Conservation (phyloP, 2,113 vertebrate species). For the Crypturellus undulatus region DNA sequence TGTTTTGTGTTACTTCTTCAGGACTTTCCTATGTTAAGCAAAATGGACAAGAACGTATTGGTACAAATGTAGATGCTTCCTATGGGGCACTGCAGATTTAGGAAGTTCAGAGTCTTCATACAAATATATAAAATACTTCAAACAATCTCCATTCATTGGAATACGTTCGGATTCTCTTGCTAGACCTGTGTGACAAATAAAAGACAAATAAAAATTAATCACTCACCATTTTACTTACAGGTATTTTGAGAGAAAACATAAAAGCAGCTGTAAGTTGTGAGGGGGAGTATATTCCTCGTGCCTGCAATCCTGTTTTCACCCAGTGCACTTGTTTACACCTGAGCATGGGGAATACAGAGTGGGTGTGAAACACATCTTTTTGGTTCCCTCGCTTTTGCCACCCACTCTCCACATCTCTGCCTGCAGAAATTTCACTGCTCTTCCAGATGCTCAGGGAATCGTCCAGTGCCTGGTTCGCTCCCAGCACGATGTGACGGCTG, state of each 20-base stretch:
- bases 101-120: constrained; percentile 73
- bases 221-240: neutral
- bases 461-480: neutral
- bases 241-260: constrained; percentile 11
- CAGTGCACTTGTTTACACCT: neutral
- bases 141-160: constrained; percentile 50
- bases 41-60: constrained; percentile 54
- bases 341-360: neutral
- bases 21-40: constrained; percentile 46
- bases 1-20: constrained; percentile 41
- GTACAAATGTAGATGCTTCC: constrained; percentile 70
- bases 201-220: constrained; percentile 35
- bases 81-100: neutral
- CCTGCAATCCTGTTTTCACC: neutral
- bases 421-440: neutral
- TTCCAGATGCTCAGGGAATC: neutral
- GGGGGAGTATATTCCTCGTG: neutral
- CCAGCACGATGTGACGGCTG: neutral
- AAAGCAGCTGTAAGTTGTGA: neutral
- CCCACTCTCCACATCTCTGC: neutral
- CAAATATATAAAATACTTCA: constrained; percentile 80
- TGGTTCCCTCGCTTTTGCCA: neutral
- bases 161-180: constrained; percentile 25
- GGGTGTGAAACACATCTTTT: neutral
- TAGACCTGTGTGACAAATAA: constrained; percentile 70